Base-by-base conservation (phyloP, 2,888 invertebrate genomes). In the Orthosia incerta region DNA sequence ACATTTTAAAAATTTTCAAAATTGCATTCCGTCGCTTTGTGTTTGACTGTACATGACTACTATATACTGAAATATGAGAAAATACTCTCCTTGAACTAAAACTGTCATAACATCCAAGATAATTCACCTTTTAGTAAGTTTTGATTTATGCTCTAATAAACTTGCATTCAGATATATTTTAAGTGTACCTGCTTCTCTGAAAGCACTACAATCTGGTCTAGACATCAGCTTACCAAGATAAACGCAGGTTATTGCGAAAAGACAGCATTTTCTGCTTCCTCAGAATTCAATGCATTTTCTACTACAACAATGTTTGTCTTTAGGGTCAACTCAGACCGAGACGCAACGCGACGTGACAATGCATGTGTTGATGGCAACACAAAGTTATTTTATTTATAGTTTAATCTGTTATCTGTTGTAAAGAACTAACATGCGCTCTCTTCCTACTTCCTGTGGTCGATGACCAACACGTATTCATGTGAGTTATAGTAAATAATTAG, bases 181-280 rank as follows among this genome's bases (percentile, higher is more conserved):
- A 26, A 56, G 16, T 4, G 16, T 20, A 26, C 20, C 51, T 61
- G 16, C 64, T 64, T 18, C 16, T 26, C 45, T 23, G 26, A 65
- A 56, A 45, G 57, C n/a, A 65, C 11, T 26, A 60, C 67, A 82
- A 78, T 82, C 64, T 74, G 46, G 71, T 78, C 82, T 82, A 81
- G 71, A 71, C 79, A 79, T 82, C 48, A 39, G 15, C 20, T 50
- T 45, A 62, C 51, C 15, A 9, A 60, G 46, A 65, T 63, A 65
- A 65, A 62, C 13, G 1, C 12, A 15, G 15, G 18, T 16, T 23
- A 23, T 65, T n/a, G 1, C 13, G n/a, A 57, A 68, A 68, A 13
- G 20, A 45, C 11, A 23, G 50, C 3, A 63, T 55, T 60, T 46
- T 55, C n/a, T 23, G 16, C 4, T 48, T 65, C 13, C 53, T 23